A percentile compares a stretch with the other conserved stretches of the same genome.
Evolutionary conservation across 2,113 vertebrate genomes (phyloP).

Genomic region (Opisthocomus hoazin): DNA sequence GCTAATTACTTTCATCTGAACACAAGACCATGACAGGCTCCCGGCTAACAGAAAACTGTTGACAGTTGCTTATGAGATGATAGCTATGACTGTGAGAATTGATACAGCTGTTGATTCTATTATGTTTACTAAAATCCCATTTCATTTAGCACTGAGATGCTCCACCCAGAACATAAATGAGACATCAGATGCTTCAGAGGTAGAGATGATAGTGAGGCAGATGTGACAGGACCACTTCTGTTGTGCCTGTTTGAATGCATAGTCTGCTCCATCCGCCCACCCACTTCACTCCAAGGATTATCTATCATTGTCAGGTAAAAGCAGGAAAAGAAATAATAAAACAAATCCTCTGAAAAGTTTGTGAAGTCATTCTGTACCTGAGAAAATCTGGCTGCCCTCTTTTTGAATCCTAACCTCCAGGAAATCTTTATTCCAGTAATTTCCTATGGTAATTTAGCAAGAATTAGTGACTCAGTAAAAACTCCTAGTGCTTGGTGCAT

Average conservation of each 20-base stretch:
- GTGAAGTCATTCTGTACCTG: not conserved
- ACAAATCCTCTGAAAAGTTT: not conserved
- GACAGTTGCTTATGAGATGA: not conserved
- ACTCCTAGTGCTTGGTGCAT: not conserved
- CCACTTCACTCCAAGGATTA: not conserved
- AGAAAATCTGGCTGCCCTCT: not conserved
- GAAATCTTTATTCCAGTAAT: not conserved
- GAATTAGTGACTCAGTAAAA: not conserved
- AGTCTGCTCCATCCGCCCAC: not conserved
- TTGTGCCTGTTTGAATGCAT: not conserved
- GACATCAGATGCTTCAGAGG: not conserved
- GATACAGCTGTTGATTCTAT: not conserved
- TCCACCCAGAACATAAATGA: not conserved
- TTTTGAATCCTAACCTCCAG: not conserved
- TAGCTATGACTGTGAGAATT: not conserved
- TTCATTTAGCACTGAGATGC: not conserved
- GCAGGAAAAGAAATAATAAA: not conserved
- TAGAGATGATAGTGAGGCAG: not conserved
- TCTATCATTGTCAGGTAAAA: not conserved
- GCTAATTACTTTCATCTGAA: not conserved
- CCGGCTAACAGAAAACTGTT: not conserved
- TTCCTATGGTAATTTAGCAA: not conserved
- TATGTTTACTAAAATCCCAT: not conserved
- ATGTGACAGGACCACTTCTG: not conserved
- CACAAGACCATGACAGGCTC: not conserved